Conservation (phyloP, 1,140 invertebrate genomes). For the Choristoneura fumiferana region DNA sequence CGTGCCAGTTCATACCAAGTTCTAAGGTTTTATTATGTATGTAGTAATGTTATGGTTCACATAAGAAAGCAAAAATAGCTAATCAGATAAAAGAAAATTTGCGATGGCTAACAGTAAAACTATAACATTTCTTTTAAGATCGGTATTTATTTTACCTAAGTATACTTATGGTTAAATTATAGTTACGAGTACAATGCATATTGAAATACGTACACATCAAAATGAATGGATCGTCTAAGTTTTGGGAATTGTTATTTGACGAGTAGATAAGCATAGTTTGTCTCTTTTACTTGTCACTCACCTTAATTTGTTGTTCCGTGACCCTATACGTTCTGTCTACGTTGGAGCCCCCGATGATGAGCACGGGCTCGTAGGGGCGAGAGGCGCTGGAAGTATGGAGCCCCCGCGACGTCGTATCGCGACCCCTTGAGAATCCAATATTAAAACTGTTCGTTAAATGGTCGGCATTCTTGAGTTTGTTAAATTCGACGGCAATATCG, state of each 20-base stretch:
- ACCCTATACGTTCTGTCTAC: conserved; percentile 87
- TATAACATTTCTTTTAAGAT: no score
- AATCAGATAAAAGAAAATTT: neutral
- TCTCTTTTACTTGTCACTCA: conserved; percentile 73
- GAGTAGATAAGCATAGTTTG: no score
- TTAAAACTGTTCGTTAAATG: conserved; percentile 42
- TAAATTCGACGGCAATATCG: conserved; percentile 87
- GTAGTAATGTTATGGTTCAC: no score
- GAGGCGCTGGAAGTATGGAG: conserved; percentile 40
- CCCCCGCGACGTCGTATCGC: conserved; percentile 32
- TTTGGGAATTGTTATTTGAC: no score
- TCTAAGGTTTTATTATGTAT: no score
- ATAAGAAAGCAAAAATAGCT: no score
- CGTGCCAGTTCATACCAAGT: no score
- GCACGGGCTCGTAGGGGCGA: conserved; percentile 69
- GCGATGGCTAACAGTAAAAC: neutral
- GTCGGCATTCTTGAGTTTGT: conserved; percentile 60
- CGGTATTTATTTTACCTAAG: no score
- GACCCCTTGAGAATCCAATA: conserved; percentile 38
- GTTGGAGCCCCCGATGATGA: conserved; percentile 91
- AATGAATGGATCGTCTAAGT: no score
- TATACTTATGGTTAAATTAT: no score
- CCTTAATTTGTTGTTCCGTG: conserved; percentile 82
- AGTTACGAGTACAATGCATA: no score
- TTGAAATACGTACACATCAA: no score